Evolutionary conservation across 2,888 invertebrate genomes (phyloP).

Genomic region (Linhomoeus sp.): DNA sequence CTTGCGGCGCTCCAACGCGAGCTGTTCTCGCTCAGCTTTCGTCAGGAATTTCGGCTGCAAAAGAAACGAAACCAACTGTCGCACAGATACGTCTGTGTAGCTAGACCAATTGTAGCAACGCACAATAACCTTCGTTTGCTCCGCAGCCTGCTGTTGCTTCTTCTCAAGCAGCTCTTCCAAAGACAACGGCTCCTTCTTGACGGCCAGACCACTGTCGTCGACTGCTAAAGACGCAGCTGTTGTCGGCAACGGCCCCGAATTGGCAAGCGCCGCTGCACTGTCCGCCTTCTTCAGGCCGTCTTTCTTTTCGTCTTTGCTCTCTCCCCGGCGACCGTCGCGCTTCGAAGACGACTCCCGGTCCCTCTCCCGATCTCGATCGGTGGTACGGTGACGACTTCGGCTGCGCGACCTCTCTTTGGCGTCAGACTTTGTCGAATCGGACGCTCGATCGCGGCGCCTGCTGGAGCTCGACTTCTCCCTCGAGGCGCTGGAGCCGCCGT

Average conservation of each 20-base stretch:
- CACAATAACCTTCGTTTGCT: conserved; percentile 52
- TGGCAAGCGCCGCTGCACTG: too few relatives aligned
- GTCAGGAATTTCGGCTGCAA: conserved; percentile 71
- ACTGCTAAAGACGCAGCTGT: too few relatives aligned
- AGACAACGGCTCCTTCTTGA: conserved; percentile 57
- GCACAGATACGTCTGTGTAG: not conserved
- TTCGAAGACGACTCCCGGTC: not conserved
- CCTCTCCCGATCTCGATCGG: not conserved
- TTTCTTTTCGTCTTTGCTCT: not conserved
- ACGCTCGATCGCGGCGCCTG: too few relatives aligned
- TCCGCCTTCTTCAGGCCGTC: not conserved
- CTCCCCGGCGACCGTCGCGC: not conserved
- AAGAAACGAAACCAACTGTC: conserved; percentile 3
- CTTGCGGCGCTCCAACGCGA: conserved; percentile 68
- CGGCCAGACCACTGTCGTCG: not conserved
- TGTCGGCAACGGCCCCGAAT: too few relatives aligned
- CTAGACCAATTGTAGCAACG: conserved; percentile 1
- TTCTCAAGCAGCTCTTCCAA: conserved; percentile 83
- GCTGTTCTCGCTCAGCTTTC: conserved; percentile 74
- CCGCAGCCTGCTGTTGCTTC: conserved; percentile 85
- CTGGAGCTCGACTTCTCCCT: too few relatives aligned
- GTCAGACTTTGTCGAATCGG: too few relatives aligned
- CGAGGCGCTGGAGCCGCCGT: too few relatives aligned
- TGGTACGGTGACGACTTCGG: too few relatives aligned
- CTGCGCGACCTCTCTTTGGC: too few relatives aligned